These are phyloP conservation scores for Pitta sordida DNA, from an alignment of 2,113 vertebrate genomes.

Conservation along the genomic window DNA sequence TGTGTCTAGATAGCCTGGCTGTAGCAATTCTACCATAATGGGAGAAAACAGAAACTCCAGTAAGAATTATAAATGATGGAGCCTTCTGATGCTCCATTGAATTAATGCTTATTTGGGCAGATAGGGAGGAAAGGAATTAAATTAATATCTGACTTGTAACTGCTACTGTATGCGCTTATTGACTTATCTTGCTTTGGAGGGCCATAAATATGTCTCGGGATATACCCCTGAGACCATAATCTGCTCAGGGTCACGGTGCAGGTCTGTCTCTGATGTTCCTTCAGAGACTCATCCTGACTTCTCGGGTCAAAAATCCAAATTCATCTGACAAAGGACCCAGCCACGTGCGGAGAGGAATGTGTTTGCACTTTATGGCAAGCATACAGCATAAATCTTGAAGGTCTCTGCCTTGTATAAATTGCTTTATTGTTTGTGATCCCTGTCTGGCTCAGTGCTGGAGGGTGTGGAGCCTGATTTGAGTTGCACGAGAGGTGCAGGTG, in stretches of 20 bases:
- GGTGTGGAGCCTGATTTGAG: accelerated
- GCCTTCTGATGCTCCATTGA: background rate
- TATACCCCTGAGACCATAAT: background rate
- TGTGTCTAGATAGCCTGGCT: background rate
- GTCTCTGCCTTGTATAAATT: background rate
- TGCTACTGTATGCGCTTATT: conserved; percentile 56
- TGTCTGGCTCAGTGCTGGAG: background rate
- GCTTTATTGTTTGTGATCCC: background rate
- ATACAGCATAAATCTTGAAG: background rate
- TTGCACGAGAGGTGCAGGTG: background rate
- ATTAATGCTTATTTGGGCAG: conserved; percentile 51
- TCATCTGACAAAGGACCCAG: background rate
- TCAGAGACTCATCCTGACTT: background rate
- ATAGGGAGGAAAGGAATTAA: conserved; percentile 59
- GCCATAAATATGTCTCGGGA: conserved; percentile 14
- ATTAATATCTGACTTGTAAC: conserved; percentile 65
- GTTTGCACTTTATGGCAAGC: background rate
- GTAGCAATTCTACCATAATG: background rate
- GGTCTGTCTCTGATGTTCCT: conserved; percentile 14
- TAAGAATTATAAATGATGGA: conserved; percentile 34
- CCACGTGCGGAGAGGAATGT: background rate
- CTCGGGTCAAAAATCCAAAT: background rate
- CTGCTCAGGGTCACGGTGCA: background rate
- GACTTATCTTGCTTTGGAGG: conserved; percentile 49
- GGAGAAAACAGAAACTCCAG: background rate